Conservation (phyloP, 2,888 invertebrate genomes). For the Cheilosia pagana region DNA sequence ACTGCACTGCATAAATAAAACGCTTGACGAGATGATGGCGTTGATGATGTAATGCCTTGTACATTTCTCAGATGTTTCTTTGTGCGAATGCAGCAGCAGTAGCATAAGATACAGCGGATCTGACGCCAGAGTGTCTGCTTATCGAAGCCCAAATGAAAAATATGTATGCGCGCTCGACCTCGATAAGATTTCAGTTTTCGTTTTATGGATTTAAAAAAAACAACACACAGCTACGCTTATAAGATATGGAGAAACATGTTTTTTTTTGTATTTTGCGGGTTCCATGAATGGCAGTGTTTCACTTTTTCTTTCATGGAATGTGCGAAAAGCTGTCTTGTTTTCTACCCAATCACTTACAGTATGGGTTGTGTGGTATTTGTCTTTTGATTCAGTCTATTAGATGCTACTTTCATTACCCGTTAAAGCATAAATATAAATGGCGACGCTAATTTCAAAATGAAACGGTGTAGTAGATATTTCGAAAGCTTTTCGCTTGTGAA, state of each 20-base stretch:
- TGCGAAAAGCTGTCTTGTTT: slow-evolving; percentile 12
- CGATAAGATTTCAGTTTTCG: slow-evolving; percentile 68
- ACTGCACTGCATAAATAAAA: slow-evolving; percentile 44
- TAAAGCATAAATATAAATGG: not conserved
- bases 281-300: slow-evolving; percentile 50
- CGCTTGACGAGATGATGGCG: slow-evolving; percentile 55
- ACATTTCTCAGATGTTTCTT: slow-evolving; percentile 59
- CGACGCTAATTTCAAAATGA: no score
- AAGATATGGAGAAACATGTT: slow-evolving; percentile 61
- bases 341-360: not conserved
- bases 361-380: not conserved
- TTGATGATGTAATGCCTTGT: slow-evolving; percentile 66
- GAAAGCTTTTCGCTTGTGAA: not conserved
- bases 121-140: slow-evolving; percentile 72
- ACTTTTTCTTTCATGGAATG: slow-evolving; percentile 73
- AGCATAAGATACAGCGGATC: slow-evolving; percentile 20
- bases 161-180: slow-evolving; percentile 70
- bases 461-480: no score
- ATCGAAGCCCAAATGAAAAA: slow-evolving; percentile 54
- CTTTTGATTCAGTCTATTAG: not conserved
- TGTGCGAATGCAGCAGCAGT: slow-evolving; percentile 25
- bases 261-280: slow-evolving; percentile 9
- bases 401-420: not conserved
- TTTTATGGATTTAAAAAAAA: slow-evolving; percentile 56
- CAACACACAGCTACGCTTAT: not conserved